A percentile compares a stretch with the other conserved stretches of the same genome.
Conservation (phyloP, 2,797 vertebrate species). For the Girardinus metallicus region DNA sequence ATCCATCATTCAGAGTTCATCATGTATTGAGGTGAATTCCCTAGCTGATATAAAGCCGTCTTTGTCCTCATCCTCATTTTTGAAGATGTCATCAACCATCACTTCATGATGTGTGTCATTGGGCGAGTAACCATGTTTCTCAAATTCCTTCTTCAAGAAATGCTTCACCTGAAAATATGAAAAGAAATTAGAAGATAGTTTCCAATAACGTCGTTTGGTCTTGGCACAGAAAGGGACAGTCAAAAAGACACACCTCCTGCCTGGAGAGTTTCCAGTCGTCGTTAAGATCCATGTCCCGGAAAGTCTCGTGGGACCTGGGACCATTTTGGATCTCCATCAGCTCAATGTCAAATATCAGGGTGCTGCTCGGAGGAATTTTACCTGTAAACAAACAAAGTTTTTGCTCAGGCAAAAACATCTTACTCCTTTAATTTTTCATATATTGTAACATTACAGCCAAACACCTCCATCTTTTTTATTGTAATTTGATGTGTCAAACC, state of each 20-base stretch:
- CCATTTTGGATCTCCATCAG: conserved; percentile 94
- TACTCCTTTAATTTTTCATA: neutral
- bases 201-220: neutral
- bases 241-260: conserved; percentile 82
- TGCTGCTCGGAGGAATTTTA: conserved; percentile 92
- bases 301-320: conserved; percentile 94
- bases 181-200: conserved; percentile 6
- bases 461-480: neutral
- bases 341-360: conserved; percentile 93
- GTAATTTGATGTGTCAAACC: neutral
- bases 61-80: conserved; percentile 94
- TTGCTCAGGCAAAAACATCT: neutral
- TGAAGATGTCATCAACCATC: conserved; percentile 96
- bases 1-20: conserved; percentile 82
- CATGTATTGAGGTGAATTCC: conserved; percentile 95
- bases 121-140: conserved; percentile 89
- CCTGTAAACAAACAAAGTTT: conserved; percentile 74
- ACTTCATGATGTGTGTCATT: conserved; percentile 93
- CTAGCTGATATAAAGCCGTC: conserved; percentile 96
- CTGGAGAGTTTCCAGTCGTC: conserved; percentile 97
- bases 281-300: conserved; percentile 96
- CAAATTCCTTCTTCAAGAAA: conserved; percentile 94
- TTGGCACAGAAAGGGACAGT: neutral
- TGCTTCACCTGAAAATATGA: conserved; percentile 85
- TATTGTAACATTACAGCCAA: neutral